A percentile compares a stretch with the other conserved stretches of the same genome.
These are phyloP conservation scores for Arothron firmamentum DNA, from an alignment of 2,113 vertebrate species.

Conservation along the genomic window DNA sequence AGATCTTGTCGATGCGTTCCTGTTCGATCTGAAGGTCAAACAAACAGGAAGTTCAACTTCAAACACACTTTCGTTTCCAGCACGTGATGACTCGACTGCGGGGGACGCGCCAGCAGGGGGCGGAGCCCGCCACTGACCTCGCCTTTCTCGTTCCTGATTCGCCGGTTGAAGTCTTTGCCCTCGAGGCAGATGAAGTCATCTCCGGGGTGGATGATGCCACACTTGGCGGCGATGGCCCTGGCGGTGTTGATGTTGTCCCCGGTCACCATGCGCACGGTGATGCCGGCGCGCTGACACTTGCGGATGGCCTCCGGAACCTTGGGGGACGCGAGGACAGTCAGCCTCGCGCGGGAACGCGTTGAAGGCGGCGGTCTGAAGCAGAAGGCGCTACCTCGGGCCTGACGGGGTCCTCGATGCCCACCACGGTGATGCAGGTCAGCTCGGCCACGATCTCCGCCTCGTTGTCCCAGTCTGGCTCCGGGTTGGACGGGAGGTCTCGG, in stretches of 20 bases:
- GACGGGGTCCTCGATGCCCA: constrained; percentile 89
- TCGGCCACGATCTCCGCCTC: constrained; percentile 81
- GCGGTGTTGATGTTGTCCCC: constrained; percentile 91
- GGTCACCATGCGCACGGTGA: constrained; percentile 90
- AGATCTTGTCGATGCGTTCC: constrained; percentile 89
- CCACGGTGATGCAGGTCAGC: constrained; percentile 84
- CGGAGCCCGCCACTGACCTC: constrained; percentile 70
- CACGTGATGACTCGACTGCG: neutral
- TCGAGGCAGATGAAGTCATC: constrained; percentile 89
- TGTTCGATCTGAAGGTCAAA: constrained; percentile 80
- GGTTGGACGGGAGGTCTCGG: constrained; percentile 76
- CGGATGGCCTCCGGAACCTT: constrained; percentile 89
- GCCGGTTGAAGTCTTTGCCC: constrained; percentile 88
- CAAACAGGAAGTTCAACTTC: neutral
- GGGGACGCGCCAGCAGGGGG: neutral
- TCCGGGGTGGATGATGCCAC: constrained; percentile 87
- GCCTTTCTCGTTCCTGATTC: constrained; percentile 90
- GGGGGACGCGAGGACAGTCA: neutral
- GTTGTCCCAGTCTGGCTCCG: constrained; percentile 86
- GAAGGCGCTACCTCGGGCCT: constrained; percentile 85
- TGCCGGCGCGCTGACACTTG: constrained; percentile 88
- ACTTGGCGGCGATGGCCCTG: constrained; percentile 86
- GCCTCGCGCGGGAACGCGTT: neutral
- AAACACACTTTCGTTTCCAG: neutral
- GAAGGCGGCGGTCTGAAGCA: no score